Evolutionary conservation across 2,888 invertebrate genomes (phyloP).

Genomic region (Linhomoeus sp.): DNA sequence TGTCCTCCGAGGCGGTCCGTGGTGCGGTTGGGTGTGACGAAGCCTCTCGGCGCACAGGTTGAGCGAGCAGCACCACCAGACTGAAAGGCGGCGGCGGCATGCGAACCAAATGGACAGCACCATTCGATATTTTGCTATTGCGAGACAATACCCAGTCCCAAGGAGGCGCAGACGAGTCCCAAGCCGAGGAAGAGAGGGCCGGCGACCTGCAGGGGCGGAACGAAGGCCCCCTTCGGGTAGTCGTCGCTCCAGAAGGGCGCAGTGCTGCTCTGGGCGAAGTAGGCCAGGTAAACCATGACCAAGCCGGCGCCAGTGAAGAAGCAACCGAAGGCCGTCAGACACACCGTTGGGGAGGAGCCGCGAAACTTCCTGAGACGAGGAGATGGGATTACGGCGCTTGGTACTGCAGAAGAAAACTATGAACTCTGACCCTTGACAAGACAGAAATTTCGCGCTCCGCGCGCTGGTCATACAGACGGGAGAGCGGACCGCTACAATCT

Average conservation of each 20-base stretch:
- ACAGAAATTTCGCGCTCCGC: too few species aligned
- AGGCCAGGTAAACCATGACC: constrained; percentile 22
- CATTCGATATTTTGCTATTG: too few species aligned
- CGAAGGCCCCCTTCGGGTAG: background rate
- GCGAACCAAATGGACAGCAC: too few species aligned
- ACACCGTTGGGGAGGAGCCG: constrained; percentile 21
- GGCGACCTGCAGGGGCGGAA: constrained; percentile 13
- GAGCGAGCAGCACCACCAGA: constrained; percentile 8
- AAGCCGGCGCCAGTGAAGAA: constrained; percentile 22
- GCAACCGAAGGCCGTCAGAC: constrained; percentile 23
- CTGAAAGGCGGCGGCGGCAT: constrained; percentile 12
- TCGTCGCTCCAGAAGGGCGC: background rate
- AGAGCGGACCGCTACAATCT: too few species aligned
- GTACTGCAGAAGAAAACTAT: too few species aligned
- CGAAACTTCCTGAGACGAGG: constrained; percentile 25
- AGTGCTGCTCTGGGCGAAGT: background rate
- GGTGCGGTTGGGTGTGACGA: constrained; percentile 21
- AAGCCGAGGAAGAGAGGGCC: constrained; percentile 19
- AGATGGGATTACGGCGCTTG: too few species aligned
- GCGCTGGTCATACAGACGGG: too few species aligned
- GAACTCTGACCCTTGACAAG: background rate
- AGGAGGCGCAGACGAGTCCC: too few species aligned
- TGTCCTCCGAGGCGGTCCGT: constrained; percentile 8
- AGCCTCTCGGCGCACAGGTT: constrained; percentile 15
- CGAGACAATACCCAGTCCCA: too few species aligned